Percentiles rank a stretch among this genome's conserved stretches.
Conservation (phyloP, 2,888 invertebrate genomes). For the Dichetophora obliterata region DNA sequence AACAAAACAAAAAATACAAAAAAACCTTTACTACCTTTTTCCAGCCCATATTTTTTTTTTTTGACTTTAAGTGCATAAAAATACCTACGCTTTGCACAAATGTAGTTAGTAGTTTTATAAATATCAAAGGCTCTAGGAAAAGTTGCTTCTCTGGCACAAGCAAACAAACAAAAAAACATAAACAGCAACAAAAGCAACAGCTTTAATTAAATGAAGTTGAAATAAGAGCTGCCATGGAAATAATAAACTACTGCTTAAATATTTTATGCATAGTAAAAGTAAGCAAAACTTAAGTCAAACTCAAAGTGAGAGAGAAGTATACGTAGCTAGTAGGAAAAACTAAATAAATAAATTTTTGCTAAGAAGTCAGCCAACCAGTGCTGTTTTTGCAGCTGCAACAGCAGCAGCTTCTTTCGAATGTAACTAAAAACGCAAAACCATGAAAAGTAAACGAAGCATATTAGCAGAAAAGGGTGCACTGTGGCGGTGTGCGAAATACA, state of each 20-base stretch:
- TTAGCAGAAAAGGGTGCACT: not conserved
- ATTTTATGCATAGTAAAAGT: too few species aligned
- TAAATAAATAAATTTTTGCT: too few species aligned
- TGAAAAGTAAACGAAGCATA: slow-evolving; percentile 2
- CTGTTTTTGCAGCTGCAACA: not conserved
- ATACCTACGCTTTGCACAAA: too few species aligned
- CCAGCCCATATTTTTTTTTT: not conserved
- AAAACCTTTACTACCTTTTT: not conserved
- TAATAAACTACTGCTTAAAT: too few species aligned
- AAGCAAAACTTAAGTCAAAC: too few species aligned
- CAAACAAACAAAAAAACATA: not conserved
- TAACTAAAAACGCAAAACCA: slow-evolving; percentile 1
- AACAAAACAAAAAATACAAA: not conserved
- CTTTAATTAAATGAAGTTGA: slow-evolving; percentile 2
- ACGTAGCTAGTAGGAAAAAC: too few species aligned
- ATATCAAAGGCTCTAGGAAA: not conserved
- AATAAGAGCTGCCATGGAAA: not conserved
- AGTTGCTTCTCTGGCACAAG: not conserved
- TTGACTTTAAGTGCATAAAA: not conserved
- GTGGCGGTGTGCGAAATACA: too few species aligned
- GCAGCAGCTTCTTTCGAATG: not conserved
- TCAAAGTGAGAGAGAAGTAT: too few species aligned
- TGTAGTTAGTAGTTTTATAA: too few species aligned
- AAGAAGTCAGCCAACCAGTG: too few species aligned
- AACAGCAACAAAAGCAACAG: not conserved